phyloP scores from a whole-genome alignment of 1,140 invertebrate species.

The Drosophila tropicalis region DNA sequence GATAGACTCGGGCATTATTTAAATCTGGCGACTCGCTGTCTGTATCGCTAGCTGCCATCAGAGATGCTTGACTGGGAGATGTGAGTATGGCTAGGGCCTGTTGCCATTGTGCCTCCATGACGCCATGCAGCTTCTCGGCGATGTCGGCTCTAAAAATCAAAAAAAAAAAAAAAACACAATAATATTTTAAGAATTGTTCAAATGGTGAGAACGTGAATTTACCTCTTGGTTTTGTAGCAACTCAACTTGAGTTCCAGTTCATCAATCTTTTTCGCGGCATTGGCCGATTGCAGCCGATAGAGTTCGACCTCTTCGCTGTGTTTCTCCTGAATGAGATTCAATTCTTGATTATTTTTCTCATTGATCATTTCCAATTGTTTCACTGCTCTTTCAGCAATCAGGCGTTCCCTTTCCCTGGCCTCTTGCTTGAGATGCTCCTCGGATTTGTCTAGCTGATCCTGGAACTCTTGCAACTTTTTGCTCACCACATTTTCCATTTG shows the following conservation, averaged over 20 bases:
- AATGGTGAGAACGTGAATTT: not conserved
- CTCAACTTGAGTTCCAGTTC: conserved; percentile 86
- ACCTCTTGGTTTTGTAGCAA: conserved; percentile 84
- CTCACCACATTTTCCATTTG: conserved; percentile 91
- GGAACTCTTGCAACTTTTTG: conserved; percentile 90
- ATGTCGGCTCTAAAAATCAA: conserved; percentile 84
- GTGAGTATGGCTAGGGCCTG: conserved; percentile 90
- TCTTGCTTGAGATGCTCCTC: conserved; percentile 87
- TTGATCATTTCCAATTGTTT: conserved; percentile 89
- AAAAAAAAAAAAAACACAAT: not conserved
- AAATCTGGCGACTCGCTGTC: conserved; percentile 60
- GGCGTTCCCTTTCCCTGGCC: conserved; percentile 86
- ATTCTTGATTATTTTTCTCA: conserved; percentile 89
- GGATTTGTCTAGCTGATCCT: conserved; percentile 88
- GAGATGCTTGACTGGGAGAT: conserved; percentile 69
- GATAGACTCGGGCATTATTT: conserved; percentile 61
- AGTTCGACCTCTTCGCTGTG: conserved; percentile 89
- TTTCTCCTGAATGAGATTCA: conserved; percentile 90
- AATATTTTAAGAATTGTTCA: not conserved
- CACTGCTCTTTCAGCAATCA: conserved; percentile 87
- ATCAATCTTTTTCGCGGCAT: conserved; percentile 87
- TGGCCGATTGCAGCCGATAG: conserved; percentile 87
- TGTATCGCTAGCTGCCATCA: conserved; percentile 41
- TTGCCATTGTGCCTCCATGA: conserved; percentile 92
- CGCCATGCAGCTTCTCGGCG: conserved; percentile 88